A percentile compares a stretch with the other conserved stretches of the same genome.
Conservation (phyloP, 2,797 vertebrate species). For the Pelochelys cantorii region DNA sequence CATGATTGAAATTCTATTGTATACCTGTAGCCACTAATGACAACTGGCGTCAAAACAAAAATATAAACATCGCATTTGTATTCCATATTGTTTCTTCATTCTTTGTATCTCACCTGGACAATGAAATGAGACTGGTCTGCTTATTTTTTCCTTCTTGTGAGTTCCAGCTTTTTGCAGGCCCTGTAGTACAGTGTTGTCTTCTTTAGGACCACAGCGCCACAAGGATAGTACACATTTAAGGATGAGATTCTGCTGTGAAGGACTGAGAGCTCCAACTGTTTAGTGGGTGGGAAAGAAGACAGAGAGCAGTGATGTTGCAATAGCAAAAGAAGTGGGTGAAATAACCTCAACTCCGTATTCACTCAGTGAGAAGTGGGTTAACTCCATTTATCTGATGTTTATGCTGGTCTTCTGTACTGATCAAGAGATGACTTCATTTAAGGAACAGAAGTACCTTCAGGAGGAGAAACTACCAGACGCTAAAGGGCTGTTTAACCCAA, state of each 20-base stretch:
- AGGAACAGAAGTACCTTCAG: constrained; percentile 36
- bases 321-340: background rate
- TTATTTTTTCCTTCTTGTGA: constrained; percentile 44
- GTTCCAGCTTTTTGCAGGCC: constrained; percentile 38
- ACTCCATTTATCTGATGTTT: background rate
- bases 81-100: constrained; percentile 21
- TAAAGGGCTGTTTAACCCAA: constrained; percentile 18
- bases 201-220: constrained; percentile 59
- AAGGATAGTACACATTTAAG: constrained; percentile 40
- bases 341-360: background rate
- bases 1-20: background rate
- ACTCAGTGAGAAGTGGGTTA: background rate
- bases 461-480: constrained; percentile 57
- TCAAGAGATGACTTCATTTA: constrained; percentile 61
- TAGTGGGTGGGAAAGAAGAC: constrained; percentile 42
- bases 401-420: background rate
- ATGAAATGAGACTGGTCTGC: constrained; percentile 39
- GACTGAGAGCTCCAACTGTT: background rate
- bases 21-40: background rate
- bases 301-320: background rate
- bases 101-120: background rate
- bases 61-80: background rate
- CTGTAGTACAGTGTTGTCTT: constrained; percentile 40
- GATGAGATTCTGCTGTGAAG: constrained; percentile 38
- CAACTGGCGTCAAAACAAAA: constrained; percentile 30